Evolutionary conservation across 2,113 vertebrate species (phyloP).

Genomic region (Paramisgurnus dabryanus): DNA sequence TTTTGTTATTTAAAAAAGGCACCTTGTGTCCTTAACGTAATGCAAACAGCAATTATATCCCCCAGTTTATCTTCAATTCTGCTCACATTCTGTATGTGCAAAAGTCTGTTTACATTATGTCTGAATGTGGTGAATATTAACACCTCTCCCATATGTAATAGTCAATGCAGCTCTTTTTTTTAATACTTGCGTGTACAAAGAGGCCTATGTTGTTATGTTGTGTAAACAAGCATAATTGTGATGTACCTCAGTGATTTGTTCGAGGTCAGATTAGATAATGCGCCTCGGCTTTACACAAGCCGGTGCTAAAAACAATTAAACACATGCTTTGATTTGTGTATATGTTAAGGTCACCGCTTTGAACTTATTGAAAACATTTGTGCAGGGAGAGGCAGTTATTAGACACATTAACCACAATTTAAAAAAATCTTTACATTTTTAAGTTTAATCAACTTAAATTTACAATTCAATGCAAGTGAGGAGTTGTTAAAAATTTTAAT

Average conservation of each 20-base stretch:
- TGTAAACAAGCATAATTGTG: background rate
- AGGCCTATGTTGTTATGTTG: background rate
- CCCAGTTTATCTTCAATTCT: background rate
- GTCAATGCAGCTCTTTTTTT: background rate
- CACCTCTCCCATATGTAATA: background rate
- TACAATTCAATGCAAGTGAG: too few species aligned
- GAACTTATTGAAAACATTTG: constrained; percentile 12
- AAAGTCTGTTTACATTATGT: too few species aligned
- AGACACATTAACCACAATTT: background rate
- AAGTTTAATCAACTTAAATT: background rate
- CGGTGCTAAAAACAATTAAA: background rate
- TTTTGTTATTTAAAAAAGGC: background rate
- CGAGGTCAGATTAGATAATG: background rate
- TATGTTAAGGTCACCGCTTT: background rate
- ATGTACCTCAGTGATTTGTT: constrained; percentile 5
- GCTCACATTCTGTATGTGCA: too few species aligned
- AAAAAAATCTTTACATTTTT: background rate
- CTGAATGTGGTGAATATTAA: too few species aligned
- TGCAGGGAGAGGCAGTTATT: background rate
- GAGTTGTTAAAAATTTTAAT: too few species aligned
- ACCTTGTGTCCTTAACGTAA: background rate
- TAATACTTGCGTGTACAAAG: background rate
- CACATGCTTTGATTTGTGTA: background rate
- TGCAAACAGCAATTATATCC: background rate
- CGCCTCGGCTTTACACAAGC: background rate